Base-by-base conservation (phyloP, 2,888 invertebrate genomes). In the Nebria salina region DNA sequence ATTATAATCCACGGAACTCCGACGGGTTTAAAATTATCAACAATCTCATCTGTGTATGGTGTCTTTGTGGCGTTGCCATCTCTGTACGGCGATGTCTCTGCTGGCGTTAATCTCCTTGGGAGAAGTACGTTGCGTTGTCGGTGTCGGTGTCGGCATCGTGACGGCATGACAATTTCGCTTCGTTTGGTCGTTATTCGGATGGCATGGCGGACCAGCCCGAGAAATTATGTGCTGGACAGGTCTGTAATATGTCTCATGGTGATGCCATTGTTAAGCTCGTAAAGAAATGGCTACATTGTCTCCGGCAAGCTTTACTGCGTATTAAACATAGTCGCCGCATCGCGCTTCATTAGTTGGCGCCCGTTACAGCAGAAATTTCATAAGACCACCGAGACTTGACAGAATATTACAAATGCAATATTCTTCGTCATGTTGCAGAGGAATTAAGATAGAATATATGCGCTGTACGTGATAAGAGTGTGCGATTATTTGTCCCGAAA, bases 231-330 rank as follows among this genome's bases (percentile, higher is more conserved):
- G 72, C 80, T 42, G 80, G 80, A 80, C 80, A 80, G 64, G 75
- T 54, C 64, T 42, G 80, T 80, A 75, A 80, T 80, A 80, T 80
- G 80, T 80, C 80, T 80, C 80, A 43, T 68, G 72, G 54, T 70
- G 80, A 70, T 9, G 75, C 75, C 75, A 75, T 80, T 80, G 75
- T 75, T 65, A 41, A 66, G 75, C 75, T 80, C 80, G 75, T 80
- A 80, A 80, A 80, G 80, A 80, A 80, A 80, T 80, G 80, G 79
- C 70, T 75, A 80, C 80, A 80, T 80, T 80, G 80, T 80, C 80
- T 80, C 75, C 34, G 70, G 80, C 80, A 34, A 75, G 70, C 75
- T 80, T 80, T 80, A 80, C 75, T 80, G 75, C 80, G 75, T 80
- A 80, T 80, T 80, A 80, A 74, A 54, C 78, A 78, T 54, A 65